Evolutionary conservation across 1,140 invertebrate genomes (phyloP).

Genomic region (Hormaphis cornu): DNA sequence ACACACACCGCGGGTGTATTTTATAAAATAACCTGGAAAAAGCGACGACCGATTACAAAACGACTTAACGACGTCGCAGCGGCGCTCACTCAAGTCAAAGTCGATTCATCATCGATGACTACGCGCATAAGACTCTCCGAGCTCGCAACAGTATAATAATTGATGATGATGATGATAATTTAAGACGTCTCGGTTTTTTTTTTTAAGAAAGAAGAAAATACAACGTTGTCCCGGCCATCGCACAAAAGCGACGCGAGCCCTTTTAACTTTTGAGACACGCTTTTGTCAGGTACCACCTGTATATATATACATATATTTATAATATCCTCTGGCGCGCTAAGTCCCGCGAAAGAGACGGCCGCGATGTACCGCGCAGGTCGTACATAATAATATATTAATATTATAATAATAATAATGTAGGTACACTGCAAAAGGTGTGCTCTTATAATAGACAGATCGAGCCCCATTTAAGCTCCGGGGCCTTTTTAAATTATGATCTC

Average conservation of each 20-base stretch:
- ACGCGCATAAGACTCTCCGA: neutral
- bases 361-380: too few species aligned
- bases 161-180: constrained; percentile 16
- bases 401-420: too few species aligned
- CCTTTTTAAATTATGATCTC: constrained; percentile 32
- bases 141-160: neutral
- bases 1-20: too few species aligned
- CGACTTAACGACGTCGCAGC: neutral
- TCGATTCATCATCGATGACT: constrained; percentile 29
- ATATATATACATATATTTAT: too few species aligned
- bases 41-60: neutral
- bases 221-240: constrained; percentile 21
- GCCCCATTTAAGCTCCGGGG: constrained; percentile 21
- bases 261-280: constrained; percentile 30
- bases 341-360: constrained; percentile 16
- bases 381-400: too few species aligned
- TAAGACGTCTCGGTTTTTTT: constrained; percentile 22
- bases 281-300: constrained; percentile 12
- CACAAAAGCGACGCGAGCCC: constrained; percentile 30
- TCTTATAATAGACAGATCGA: constrained; percentile 30
- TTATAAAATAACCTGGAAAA: too few species aligned
- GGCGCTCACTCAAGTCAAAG: constrained; percentile 1
- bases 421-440: constrained; percentile 16
- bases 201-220: constrained; percentile 12
- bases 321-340: constrained; percentile 6